Evolutionary conservation across 1,140 invertebrate species (phyloP).

Genomic region (Chionoecetes opilio): DNA sequence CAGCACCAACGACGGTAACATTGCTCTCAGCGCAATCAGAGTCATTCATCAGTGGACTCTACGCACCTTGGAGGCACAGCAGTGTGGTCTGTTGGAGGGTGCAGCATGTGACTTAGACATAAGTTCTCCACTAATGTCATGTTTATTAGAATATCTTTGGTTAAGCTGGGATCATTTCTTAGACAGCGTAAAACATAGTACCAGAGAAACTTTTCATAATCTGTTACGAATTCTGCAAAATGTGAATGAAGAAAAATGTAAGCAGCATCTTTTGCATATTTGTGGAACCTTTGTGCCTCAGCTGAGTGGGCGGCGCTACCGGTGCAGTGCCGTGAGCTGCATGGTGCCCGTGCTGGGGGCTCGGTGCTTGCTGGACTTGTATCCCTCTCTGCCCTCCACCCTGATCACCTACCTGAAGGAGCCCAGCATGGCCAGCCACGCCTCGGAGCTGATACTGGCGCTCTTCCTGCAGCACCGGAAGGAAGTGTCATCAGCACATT

Average conservation of each 20-base stretch:
- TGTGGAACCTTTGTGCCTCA: slow-evolving; percentile 59
- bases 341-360: slow-evolving; percentile 70
- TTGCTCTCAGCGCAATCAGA: slow-evolving; percentile 63
- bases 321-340: slow-evolving; percentile 69
- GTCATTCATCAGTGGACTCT: slow-evolving; percentile 72
- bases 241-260: slow-evolving; percentile 52
- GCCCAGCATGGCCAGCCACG: slow-evolving; percentile 69
- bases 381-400: slow-evolving; percentile 44
- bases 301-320: slow-evolving; percentile 45
- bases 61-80: slow-evolving; percentile 63
- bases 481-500: slow-evolving; percentile 42
- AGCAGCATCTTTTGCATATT: slow-evolving; percentile 37
- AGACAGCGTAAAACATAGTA: slow-evolving; percentile 70
- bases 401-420: slow-evolving; percentile 60
- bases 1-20: slow-evolving; percentile 66
- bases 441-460: slow-evolving; percentile 65
- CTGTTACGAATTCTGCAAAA: slow-evolving; percentile 52
- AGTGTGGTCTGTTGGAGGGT: not conserved
- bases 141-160: slow-evolving; percentile 67
- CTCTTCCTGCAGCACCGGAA: slow-evolving; percentile 58
- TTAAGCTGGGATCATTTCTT: slow-evolving; percentile 73
- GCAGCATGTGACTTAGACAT: slow-evolving; percentile 24
- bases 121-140: slow-evolving; percentile 10
- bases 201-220: slow-evolving; percentile 70
- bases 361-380: slow-evolving; percentile 17